A percentile compares a stretch with the other conserved stretches of the same genome.
Evolutionary conservation across 2,797 vertebrate genomes (phyloP).

Genomic region (Falco berigora): DNA sequence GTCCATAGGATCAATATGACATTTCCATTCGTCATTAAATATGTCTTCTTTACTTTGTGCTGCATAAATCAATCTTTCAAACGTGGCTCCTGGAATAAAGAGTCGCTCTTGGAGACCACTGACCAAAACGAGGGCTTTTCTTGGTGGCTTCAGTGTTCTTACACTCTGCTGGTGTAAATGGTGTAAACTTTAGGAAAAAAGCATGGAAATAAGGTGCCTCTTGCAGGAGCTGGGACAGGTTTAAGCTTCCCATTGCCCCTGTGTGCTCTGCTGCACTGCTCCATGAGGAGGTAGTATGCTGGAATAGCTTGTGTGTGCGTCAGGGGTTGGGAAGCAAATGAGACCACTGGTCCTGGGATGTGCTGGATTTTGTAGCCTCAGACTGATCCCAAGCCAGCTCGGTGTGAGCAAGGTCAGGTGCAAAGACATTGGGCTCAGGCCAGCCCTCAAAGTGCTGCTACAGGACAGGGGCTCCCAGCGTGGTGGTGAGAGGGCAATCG

Average conservation of each 20-base stretch:
- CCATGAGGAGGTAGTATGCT: fast-evolving
- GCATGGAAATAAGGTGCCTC: background rate
- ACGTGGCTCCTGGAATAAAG: background rate
- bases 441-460: background rate
- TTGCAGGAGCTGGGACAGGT: background rate
- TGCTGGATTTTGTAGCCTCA: background rate
- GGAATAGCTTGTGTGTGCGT: background rate
- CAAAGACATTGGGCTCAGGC: background rate
- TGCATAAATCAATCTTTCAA: constrained; percentile 68
- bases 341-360: background rate
- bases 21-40: constrained; percentile 66
- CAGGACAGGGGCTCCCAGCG: fast-evolving
- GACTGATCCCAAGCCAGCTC: background rate
- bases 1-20: constrained; percentile 65
- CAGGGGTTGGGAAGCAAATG: background rate
- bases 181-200: background rate
- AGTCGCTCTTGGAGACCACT: background rate
- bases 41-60: constrained; percentile 57
- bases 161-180: background rate
- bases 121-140: background rate
- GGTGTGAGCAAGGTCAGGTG: background rate
- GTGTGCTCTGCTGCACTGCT: background rate
- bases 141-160: background rate
- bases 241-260: background rate
- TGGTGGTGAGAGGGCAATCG: background rate